Evolutionary conservation across 2,797 vertebrate species (phyloP), one percentile per base, ranked within the genome.

Genomic region (Miichthys miiuy): DNA sequence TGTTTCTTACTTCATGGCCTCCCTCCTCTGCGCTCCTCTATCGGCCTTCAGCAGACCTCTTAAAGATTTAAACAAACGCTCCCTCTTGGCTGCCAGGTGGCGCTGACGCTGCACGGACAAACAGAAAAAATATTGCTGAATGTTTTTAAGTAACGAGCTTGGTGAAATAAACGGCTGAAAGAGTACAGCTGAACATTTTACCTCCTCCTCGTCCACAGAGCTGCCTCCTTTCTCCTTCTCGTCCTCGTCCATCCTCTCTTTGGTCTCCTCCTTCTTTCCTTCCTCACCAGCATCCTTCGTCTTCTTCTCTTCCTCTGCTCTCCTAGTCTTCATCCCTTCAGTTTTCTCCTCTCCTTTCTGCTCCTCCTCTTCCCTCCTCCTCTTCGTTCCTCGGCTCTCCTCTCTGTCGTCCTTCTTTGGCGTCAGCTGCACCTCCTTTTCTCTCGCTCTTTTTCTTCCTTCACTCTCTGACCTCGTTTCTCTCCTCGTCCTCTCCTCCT

Each of bases 1-100:
- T n/a, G 65, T 34, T 4, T 65, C 90, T 87, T 50, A 91, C 89
- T 44, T 89, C 2, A 0, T 56, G 20, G 11, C 1, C 25, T 88
- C 80, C 65, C 82, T 87, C 75, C 79, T 87, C 63, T 2, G 83
- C 30, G 0, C 80, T 63, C 82, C 81, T 52, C 83, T 61, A 0
- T 79, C 86, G 11, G 77, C 68, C 30, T 83, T 93, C 56, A 96
- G 86, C 64, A 96, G 77, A 0, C 93, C 93, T 51, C 90, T 81
- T 30, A 96, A 91, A 17, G 94, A 95, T 9, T 61, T 91, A 7
- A 96, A 8, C 63, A 96, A 1, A 1, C 87, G 92, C 65, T 93
- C 86, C 69, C 92, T 92, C 78, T 79, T 88, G 52, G 81, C 88
- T 0, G 92, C 93, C 44, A 91, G 77, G 47, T 72, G 87, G 12